These are phyloP conservation scores for Diaprepes abbreviatus DNA, from an alignment of 2,888 invertebrate genomes.

Conservation along the genomic window DNA sequence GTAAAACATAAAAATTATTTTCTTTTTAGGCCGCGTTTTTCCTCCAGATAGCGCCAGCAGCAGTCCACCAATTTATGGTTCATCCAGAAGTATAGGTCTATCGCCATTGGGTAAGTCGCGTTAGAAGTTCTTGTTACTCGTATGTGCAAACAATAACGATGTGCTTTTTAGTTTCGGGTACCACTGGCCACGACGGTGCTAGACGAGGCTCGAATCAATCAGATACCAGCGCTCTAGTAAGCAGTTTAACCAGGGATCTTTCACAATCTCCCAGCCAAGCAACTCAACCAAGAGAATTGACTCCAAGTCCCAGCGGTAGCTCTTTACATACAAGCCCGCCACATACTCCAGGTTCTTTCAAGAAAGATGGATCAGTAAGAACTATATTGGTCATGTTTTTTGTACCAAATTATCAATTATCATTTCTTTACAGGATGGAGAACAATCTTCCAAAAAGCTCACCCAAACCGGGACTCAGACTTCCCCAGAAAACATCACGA, in stretches of 20 bases:
- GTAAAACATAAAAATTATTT: no score
- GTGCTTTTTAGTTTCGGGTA: conserved; percentile 64
- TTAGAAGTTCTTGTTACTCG: no score
- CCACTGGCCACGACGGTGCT: conserved; percentile 47
- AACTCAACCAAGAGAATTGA: conserved; percentile 69
- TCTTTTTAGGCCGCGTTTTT: conserved; percentile 51
- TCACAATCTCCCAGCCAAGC: conserved; percentile 73
- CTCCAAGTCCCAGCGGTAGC: conserved; percentile 72
- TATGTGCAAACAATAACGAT: no score
- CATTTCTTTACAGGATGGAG: conserved; percentile 60
- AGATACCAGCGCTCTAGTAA: conserved; percentile 75
- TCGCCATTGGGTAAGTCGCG: conserved; percentile 73
- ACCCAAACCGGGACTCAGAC: conserved; percentile 81
- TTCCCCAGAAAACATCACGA: conserved; percentile 72
- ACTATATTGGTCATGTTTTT: no score
- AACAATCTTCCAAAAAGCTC: conserved; percentile 66
- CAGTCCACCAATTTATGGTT: conserved; percentile 71
- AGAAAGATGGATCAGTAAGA: conserved; percentile 61
- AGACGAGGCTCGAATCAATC: conserved; percentile 72
- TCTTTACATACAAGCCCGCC: conserved; percentile 71
- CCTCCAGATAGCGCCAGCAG: conserved; percentile 69
- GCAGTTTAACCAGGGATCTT: conserved; percentile 74
- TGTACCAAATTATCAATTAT: conserved; percentile 14
- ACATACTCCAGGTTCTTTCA: conserved; percentile 65
- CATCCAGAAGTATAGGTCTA: conserved; percentile 71